Evolutionary conservation across 2,888 invertebrate species (phyloP).

Genomic region (Dynastes grantii): DNA sequence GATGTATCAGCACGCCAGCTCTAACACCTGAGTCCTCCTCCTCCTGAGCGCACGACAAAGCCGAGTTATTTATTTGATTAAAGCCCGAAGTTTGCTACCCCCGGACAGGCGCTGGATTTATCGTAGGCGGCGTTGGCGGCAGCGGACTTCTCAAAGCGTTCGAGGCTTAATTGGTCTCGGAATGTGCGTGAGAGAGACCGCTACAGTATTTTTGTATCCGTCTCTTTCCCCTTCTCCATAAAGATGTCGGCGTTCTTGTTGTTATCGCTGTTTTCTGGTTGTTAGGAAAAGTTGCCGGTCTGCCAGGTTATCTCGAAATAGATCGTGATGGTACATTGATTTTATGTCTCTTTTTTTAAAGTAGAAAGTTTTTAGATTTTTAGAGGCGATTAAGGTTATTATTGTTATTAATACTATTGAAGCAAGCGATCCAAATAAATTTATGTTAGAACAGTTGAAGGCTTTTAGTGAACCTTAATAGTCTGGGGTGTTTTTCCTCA

Average conservation of each 20-base stretch:
- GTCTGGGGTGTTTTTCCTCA: no score
- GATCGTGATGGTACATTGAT: not conserved
- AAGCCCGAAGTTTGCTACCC: constrained; percentile 57
- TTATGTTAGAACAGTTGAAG: no score
- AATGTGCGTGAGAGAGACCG: constrained; percentile 50
- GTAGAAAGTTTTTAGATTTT: no score
- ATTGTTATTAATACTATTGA: no score
- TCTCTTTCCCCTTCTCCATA: constrained; percentile 26
- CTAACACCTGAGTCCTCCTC: constrained; percentile 58
- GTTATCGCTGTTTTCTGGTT: not conserved
- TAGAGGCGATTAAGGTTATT: no score
- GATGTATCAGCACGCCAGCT: constrained; percentile 55
- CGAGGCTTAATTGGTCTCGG: constrained; percentile 57
- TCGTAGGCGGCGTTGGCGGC: constrained; percentile 51
- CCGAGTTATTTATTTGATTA: constrained; percentile 61
- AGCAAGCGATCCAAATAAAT: no score
- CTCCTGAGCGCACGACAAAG: constrained; percentile 55
- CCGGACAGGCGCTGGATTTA: constrained; percentile 55
- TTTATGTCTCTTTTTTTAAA: not conserved
- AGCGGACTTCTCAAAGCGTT: constrained; percentile 58
- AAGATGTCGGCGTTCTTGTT: not conserved
- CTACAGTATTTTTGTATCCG: constrained; percentile 29
- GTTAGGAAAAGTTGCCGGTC: not conserved
- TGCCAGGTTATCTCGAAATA: not conserved
- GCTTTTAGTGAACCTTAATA: no score